Percentiles rank a stretch among this genome's conserved stretches.
These are phyloP conservation scores for Zophobas morio DNA, from an alignment of 1,140 invertebrate species.

Conservation along the genomic window DNA sequence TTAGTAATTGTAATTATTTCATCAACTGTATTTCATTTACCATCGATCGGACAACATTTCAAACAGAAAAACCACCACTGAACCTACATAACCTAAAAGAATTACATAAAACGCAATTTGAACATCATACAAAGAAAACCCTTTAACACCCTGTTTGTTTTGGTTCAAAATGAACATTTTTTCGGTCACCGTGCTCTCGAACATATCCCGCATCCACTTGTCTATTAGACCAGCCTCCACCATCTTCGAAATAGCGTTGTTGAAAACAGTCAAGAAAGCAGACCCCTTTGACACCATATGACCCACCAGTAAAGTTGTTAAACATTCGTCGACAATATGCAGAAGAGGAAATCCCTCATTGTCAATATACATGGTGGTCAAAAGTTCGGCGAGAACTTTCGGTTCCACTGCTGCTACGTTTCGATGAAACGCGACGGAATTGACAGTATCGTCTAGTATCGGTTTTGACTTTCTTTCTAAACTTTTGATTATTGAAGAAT, in stretches of 20 bases:
- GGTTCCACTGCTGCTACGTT: constrained; percentile 45
- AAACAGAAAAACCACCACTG: background rate
- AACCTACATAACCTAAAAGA: background rate
- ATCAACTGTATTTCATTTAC: background rate
- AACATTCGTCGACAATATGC: constrained; percentile 67
- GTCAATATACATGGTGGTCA: constrained; percentile 23
- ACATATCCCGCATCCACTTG: constrained; percentile 63
- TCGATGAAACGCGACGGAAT: background rate
- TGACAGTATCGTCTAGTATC: background rate
- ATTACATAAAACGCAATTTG: constrained; percentile 36
- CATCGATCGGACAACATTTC: too few species aligned
- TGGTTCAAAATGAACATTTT: constrained; percentile 4
- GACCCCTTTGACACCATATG: constrained; percentile 52
- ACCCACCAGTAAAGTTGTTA: constrained; percentile 63
- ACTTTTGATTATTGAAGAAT: background rate
- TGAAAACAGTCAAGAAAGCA: constrained; percentile 44
- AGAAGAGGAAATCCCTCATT: constrained; percentile 52
- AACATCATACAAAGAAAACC: constrained; percentile 24
- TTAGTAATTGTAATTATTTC: too few species aligned
- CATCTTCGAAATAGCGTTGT: constrained; percentile 32
- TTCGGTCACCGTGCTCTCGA: constrained; percentile 44
- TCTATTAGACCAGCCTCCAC: constrained; percentile 43
- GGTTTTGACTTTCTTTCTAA: background rate
- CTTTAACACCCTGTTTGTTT: background rate
- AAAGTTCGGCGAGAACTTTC: constrained; percentile 25